phyloP scores from a whole-genome alignment of 2,888 invertebrate species.

The Crepidodera aurea region DNA sequence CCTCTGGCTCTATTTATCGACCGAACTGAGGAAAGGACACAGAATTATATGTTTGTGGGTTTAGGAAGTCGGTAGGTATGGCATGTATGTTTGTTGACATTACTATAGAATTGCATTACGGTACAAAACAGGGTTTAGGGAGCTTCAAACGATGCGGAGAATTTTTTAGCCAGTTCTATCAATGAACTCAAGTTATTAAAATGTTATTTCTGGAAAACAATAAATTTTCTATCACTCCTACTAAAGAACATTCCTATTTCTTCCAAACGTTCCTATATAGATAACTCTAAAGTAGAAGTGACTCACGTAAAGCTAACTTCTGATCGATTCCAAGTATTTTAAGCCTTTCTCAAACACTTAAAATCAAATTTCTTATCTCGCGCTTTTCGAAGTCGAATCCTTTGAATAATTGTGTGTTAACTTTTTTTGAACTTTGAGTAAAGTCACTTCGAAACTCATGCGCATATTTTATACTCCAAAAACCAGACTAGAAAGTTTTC shows the following conservation, averaged over 20 bases:
- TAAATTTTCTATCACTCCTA: too few relatives aligned
- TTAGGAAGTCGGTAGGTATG: neutral
- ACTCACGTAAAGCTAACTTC: neutral
- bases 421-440: slow-evolving; percentile 26
- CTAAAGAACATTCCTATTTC: neutral
- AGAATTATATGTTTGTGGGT: slow-evolving; percentile 7
- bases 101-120: neutral
- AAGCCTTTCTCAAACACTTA: slow-evolving; percentile 24
- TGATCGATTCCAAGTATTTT: slow-evolving; percentile 15
- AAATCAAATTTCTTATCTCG: slow-evolving; percentile 22
- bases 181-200: too few relatives aligned
- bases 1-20: slow-evolving; percentile 18
- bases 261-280: neutral
- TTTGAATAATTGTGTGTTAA: slow-evolving; percentile 29
- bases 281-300: slow-evolving; percentile 1
- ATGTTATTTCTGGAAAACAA: too few relatives aligned
- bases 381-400: slow-evolving; percentile 17
- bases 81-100: slow-evolving; percentile 11
- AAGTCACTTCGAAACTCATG: slow-evolving; percentile 35
- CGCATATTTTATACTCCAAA: slow-evolving; percentile 42
- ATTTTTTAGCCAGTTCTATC: too few relatives aligned
- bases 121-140: too few relatives aligned
- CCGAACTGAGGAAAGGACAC: neutral
- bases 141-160: too few relatives aligned
- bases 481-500: slow-evolving; percentile 40